These are phyloP conservation scores for Corythornis leucogaster DNA, from an alignment of 2,797 vertebrate genomes.

Conservation along the genomic window DNA sequence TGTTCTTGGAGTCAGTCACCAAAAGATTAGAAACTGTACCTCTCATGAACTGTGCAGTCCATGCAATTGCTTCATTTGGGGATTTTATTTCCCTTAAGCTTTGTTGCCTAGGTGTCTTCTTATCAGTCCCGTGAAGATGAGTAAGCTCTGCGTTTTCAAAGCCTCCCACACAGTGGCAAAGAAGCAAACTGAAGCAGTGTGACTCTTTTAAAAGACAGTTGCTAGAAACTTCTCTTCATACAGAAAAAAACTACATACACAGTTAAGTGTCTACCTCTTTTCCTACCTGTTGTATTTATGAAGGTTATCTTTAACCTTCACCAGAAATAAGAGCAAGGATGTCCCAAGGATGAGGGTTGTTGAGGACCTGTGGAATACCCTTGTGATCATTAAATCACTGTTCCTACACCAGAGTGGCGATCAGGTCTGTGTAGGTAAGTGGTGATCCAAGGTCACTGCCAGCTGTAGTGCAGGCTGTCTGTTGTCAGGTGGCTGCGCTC, in stretches of 20 bases:
- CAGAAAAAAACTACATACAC: neutral
- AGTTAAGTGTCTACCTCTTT: neutral
- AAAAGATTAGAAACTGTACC: neutral
- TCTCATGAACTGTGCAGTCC: neutral
- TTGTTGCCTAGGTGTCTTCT: constrained; percentile 65
- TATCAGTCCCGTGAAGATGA: constrained; percentile 61
- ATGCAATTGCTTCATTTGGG: neutral
- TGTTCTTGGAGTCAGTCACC: neutral
- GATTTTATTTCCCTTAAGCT: constrained; percentile 36
- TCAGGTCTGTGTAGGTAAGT: neutral
- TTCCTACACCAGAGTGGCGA: neutral
- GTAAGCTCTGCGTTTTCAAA: constrained; percentile 59
- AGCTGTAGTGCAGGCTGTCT: neutral
- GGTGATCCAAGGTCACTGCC: accelerated
- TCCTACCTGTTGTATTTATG: neutral
- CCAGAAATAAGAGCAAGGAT: neutral
- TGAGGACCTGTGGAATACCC: neutral
- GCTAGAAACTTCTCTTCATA: constrained; percentile 38
- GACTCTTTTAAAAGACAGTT: neutral
- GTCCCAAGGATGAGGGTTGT: neutral
- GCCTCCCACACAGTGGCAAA: constrained; percentile 59
- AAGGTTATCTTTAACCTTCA: neutral
- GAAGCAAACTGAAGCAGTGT: constrained; percentile 11
- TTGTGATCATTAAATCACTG: neutral
- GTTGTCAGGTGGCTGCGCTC: neutral